Base-by-base conservation (phyloP, 2,113 vertebrate species). In the Paedocypris sp. region DNA sequence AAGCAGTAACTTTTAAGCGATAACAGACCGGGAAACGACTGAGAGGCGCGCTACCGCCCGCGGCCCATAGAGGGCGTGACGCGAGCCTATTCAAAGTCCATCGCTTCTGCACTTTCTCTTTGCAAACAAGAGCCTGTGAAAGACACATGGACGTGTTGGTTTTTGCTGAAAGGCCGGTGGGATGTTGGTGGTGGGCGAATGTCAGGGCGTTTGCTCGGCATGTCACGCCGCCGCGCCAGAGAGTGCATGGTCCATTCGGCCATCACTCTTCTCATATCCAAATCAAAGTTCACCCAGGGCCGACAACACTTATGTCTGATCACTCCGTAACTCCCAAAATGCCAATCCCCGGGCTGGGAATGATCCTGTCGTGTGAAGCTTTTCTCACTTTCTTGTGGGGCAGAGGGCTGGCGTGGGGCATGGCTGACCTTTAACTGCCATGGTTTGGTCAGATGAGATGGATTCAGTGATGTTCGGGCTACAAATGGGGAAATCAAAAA, bases 401-500 rank as follows among this genome's bases (percentile, higher is more conserved):
- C 20, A 43, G 3, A 80, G 64, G 16, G 29, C 45, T 28, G 18
- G n/a, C n/a, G 45, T 18, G 29, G 45, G 58, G 45, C 22, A 48
- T n/a, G 19, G 33, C 26, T 42, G 60, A 58, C 39, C 38, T 58
- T 58, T 35, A 16, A 28, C 16, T 41, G 42, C 13, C 11, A 18
- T 64, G 41, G 12, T 64, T 29, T 33, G 22, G 29, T 46, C 39
- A 58, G 60, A 36, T 28, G 20, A 48, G 42, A 25, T 6, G 23
- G 31, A 47, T 74, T 76, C 45, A 20, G 39, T 54, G 60, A 38
- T 26, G 33, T 33, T 38, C 12, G 20, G 22, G 12, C 20, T 38
- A 23, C 32, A 57, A 59, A 41, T 69, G 36, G 61, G 66, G 35
- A 70, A 77, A 71, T 60, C 16, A 46, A 39, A 45, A 42, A 73